Conservation (phyloP, 2,888 invertebrate genomes). For the Exocentrus adspersus region DNA sequence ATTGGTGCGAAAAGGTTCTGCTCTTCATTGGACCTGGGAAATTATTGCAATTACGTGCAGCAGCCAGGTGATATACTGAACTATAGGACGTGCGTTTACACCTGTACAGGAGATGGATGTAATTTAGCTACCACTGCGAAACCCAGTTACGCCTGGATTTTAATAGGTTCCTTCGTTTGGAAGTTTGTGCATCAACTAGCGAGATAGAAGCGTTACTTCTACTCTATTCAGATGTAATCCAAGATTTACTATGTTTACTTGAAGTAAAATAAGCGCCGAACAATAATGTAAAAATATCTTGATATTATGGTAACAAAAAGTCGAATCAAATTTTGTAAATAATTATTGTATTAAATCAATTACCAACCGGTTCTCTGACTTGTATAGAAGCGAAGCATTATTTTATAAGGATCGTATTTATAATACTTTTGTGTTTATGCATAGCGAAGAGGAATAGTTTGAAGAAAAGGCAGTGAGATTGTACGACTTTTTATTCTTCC, state of each 20-base stretch:
- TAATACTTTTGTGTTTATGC: no score
- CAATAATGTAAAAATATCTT: no score
- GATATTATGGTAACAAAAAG: no score
- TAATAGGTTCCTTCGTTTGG: not conserved
- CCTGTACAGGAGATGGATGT: conserved; percentile 85
- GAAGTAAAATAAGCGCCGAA: no score
- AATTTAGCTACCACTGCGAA: conserved; percentile 66
- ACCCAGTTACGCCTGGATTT: conserved; percentile 26
- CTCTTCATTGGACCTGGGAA: conserved; percentile 86
- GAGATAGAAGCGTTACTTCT: conserved; percentile 8
- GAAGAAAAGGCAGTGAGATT: no score
- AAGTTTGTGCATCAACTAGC: not conserved
- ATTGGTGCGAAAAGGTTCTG: conserved; percentile 90
- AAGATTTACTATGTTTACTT: no score
- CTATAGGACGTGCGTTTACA: conserved; percentile 89
- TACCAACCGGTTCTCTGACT: no score
- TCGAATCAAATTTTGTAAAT: no score
- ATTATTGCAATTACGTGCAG: conserved; percentile 88
- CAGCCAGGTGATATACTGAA: conserved; percentile 83
- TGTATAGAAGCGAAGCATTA: no score
- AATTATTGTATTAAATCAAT: no score
- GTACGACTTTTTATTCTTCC: conserved; percentile 4
- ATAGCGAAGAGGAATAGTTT: not conserved
- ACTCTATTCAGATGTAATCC: no score
- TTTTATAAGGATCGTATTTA: no score